A percentile compares a stretch with the other conserved stretches of the same genome.
phyloP scores from a whole-genome alignment of 2,797 vertebrate genomes.

The Phrynocephalus forsythii region DNA sequence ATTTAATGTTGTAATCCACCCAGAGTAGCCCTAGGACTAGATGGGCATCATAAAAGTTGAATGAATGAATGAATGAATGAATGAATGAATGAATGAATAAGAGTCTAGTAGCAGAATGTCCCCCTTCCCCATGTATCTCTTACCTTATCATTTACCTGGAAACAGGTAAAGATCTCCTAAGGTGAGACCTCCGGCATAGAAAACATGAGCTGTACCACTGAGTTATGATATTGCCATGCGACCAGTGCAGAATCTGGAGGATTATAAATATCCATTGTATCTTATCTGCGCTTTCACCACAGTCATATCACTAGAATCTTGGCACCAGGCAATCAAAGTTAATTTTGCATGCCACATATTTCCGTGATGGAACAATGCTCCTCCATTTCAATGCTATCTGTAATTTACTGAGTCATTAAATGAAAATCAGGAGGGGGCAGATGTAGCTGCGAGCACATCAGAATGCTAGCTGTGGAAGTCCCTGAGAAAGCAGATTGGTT shows the following conservation, averaged over 20 bases:
- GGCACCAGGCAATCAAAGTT: conserved; percentile 38
- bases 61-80: too few species aligned
- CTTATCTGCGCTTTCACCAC: neutral
- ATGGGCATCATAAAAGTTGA: too few species aligned
- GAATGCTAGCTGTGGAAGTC: conserved; percentile 49
- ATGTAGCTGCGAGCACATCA: conserved; percentile 48
- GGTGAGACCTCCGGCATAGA: neutral
- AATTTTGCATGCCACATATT: conserved; percentile 51
- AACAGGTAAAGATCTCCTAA: neutral
- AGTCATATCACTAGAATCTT: neutral
- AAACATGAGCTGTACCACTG: neutral
- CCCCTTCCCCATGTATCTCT: neutral
- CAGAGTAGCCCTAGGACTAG: too few species aligned
- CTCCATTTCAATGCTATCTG: conserved; percentile 53
- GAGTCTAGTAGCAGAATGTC: too few species aligned
- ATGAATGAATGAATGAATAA: too few species aligned
- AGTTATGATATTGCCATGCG: too few species aligned
- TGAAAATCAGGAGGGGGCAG: conserved; percentile 51
- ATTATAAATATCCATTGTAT: neutral
- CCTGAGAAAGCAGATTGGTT: conserved; percentile 50
- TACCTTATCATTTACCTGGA: neutral
- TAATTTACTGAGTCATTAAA: conserved; percentile 48
- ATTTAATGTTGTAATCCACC: too few species aligned
- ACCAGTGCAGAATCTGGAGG: neutral
- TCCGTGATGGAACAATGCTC: conserved; percentile 43